Evolutionary conservation across 2,113 vertebrate genomes (phyloP).

Genomic region (Pelodiscus sinensis): DNA sequence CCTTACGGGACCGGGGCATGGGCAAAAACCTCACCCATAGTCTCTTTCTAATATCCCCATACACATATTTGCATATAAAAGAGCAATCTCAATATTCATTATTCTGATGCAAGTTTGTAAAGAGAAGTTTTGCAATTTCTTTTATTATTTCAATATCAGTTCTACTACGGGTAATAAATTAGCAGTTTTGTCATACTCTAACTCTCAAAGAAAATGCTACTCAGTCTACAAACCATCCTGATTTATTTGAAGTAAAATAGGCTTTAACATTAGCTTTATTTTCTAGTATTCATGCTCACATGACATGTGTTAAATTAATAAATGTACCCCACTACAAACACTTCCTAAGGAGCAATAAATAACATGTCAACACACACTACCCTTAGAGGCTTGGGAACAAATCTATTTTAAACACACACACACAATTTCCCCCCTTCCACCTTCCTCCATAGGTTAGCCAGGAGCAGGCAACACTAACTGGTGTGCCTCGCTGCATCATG

Average conservation of each 20-base stretch:
- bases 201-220: neutral
- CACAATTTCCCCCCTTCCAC: no score
- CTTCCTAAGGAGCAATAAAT: neutral
- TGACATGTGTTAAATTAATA: fast-evolving
- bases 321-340: neutral
- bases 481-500: neutral
- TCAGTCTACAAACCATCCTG: fast-evolving
- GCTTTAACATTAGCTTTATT: neutral
- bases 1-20: neutral
- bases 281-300: neutral
- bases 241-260: neutral
- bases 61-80: neutral
- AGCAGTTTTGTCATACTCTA: neutral
- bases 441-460: neutral
- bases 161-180: neutral
- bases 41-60: neutral
- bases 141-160: neutral
- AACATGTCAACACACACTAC: neutral
- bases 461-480: neutral
- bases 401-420: neutral
- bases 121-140: neutral
- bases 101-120: neutral
- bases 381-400: neutral
- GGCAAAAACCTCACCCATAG: neutral
- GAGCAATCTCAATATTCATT: neutral